Conservation (phyloP, 2,113 vertebrate species). For the Dromaius novaehollandiae region DNA sequence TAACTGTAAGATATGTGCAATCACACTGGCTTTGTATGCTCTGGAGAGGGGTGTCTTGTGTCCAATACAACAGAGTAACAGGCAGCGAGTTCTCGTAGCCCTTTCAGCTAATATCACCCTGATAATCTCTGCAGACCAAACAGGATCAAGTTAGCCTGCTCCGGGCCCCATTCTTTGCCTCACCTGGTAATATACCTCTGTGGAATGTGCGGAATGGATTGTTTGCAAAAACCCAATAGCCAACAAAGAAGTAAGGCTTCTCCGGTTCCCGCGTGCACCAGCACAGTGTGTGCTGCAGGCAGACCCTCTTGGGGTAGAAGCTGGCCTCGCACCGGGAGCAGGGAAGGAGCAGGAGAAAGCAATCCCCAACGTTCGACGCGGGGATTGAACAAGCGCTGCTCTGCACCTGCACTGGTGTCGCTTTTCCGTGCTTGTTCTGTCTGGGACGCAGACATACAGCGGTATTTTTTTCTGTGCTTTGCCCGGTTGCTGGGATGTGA, state of each 20-base stretch:
- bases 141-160: not conserved
- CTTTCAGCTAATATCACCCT: not conserved
- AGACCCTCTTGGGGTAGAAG: not conserved
- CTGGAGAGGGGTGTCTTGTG: not conserved
- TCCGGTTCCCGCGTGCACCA: not conserved
- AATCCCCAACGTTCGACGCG: fast-evolving
- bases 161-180: constrained; percentile 9
- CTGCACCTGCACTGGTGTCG: fast-evolving
- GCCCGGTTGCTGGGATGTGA: not conserved
- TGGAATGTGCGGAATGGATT: constrained; percentile 68
- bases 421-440: too few relatives aligned
- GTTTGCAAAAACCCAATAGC: constrained; percentile 32
- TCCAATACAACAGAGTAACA: not conserved
- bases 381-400: not conserved
- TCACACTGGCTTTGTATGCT: constrained; percentile 20
- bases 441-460: not conserved
- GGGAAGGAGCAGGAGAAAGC: not conserved
- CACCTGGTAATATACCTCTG: not conserved
- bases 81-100: not conserved
- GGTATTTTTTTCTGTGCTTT: not conserved
- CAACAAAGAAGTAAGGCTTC: not conserved
- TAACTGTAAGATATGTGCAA: constrained; percentile 44
- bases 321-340: not conserved
- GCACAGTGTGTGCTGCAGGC: not conserved
- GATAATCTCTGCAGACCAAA: not conserved